Evolutionary conservation across 2,113 vertebrate genomes (phyloP), one percentile per base, ranked within the genome.

Genomic region (Machaerirhynchus nigripectus): DNA sequence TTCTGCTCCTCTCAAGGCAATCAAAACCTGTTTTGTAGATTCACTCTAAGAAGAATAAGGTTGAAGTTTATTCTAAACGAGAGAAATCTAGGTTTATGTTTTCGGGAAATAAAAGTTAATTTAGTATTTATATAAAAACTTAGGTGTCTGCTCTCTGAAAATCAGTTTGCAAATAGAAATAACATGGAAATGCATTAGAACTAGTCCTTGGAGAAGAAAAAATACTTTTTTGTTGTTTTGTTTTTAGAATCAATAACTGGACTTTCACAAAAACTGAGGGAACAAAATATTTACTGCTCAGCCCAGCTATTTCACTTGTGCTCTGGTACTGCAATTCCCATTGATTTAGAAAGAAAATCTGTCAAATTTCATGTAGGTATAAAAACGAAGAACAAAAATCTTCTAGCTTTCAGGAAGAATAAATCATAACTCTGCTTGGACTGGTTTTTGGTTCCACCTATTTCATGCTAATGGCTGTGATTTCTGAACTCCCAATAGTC

Each of bases 271-370:
- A 89, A 80, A 21, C 24, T 24, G 80, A 71, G 60, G 28, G 57
- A 94, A 56, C 23, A 86, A 86, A 84, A 57, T 86, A 79, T 87
- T 92, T 95, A 89, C 46, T 80, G 22, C 11, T 79, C 35, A 53
- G 50, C 74, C 37, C n/a, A 91, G n/a, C 39, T 82, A 78, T 70
- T 67, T 18, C 30, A 39, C 57, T 85, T 84, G 59, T 91, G 16
- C 67, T 77, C 60, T 55, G 47, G 8, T 53, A 71, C 44, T 64
- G 23, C 65, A 90, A 89, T 77, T 87, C 89, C 70, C 76, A 95
- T 73, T 91, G 60, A 89, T 92, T 95, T 91, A 75, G 88, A 44
- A 89, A 93, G n/a, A 56, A 96, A 56, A 84, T 18, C 49, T 94
- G 67, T 60, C 74, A 91, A 81, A 95, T 82, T 75, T 97, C 64